These are phyloP conservation scores for Oreohelix idahoensis DNA, from an alignment of 1,140 invertebrate species.

Conservation along the genomic window DNA sequence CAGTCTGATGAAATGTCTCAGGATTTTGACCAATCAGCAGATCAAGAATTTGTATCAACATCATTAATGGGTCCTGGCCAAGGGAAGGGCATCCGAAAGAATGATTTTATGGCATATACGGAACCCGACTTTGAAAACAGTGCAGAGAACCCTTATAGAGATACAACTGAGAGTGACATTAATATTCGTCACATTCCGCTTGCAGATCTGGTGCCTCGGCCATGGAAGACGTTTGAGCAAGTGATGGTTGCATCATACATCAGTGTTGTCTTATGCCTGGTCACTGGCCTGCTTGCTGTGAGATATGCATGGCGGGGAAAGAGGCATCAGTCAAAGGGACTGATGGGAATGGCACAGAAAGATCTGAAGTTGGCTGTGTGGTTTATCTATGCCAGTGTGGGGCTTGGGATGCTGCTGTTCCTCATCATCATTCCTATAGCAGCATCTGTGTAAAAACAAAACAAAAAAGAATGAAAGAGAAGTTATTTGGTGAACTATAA, in stretches of 20 bases:
- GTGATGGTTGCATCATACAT: slow-evolving; percentile 62
- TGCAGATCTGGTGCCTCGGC: slow-evolving; percentile 61
- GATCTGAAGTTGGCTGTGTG: slow-evolving; percentile 56
- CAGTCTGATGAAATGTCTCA: slow-evolving; percentile 8
- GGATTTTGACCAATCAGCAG: slow-evolving; percentile 14
- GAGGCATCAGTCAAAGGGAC: slow-evolving; percentile 63
- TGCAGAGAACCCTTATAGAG: slow-evolving; percentile 64
- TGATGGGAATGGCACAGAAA: slow-evolving; percentile 67
- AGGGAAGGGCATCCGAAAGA: background rate
- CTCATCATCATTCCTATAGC: slow-evolving; percentile 54
- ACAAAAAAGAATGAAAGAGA: no score
- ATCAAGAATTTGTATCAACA: slow-evolving; percentile 13
- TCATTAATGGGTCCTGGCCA: slow-evolving; percentile 47
- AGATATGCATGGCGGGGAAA: slow-evolving; percentile 59
- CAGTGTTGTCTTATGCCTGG: slow-evolving; percentile 54
- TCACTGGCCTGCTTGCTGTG: slow-evolving; percentile 62
- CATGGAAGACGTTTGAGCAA: slow-evolving; percentile 63
- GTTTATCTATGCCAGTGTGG: slow-evolving; percentile 60
- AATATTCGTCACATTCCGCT: slow-evolving; percentile 59
- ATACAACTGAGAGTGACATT: slow-evolving; percentile 63
- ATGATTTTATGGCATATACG: slow-evolving; percentile 45
- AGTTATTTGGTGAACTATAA: no score
- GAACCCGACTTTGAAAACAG: slow-evolving; percentile 53
- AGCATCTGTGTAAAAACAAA: slow-evolving; percentile 23
- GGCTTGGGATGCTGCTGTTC: slow-evolving; percentile 51